Conservation (phyloP, 2,888 invertebrate species). For the Yponomeuta plumbellus region DNA sequence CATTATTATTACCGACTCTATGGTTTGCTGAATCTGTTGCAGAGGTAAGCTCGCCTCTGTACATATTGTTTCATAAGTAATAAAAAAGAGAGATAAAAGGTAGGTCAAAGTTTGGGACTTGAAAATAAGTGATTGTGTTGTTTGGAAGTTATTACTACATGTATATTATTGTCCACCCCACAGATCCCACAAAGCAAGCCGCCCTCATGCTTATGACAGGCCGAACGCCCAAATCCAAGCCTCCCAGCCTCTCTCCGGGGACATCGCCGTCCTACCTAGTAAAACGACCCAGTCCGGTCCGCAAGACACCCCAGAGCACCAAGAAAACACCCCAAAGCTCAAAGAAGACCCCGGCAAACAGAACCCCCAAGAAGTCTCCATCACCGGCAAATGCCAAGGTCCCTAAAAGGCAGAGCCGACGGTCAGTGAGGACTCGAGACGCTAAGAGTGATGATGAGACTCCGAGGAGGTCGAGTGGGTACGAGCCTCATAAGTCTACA, state of each 20-base stretch:
- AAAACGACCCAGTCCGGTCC: conserved; percentile 32
- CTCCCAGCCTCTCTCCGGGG: conserved; percentile 20
- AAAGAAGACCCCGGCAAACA: neutral
- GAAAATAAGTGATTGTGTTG: too few relatives aligned
- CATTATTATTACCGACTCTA: too few relatives aligned
- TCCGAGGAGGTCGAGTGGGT: neutral
- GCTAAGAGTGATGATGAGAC: neutral
- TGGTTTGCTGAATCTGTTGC: too few relatives aligned
- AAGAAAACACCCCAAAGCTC: neutral
- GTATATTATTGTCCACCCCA: neutral
- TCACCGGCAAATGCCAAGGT: neutral
- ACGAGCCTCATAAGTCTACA: neutral
- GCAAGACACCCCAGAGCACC: conserved; percentile 6
- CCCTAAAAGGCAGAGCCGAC: neutral
- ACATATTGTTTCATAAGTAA: too few relatives aligned
- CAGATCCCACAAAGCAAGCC: conserved; percentile 67
- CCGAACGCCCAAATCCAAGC: conserved; percentile 43
- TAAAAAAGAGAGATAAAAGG: too few relatives aligned
- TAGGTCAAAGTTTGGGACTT: too few relatives aligned
- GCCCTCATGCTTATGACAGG: conserved; percentile 66
- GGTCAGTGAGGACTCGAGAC: neutral
- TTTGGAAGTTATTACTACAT: too few relatives aligned
- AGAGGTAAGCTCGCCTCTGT: too few relatives aligned
- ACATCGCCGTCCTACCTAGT: conserved; percentile 29
- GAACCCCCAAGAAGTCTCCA: conserved; percentile 2